Conservation (phyloP, 2,113 vertebrate species). For the Bufo gargarizans region DNA sequence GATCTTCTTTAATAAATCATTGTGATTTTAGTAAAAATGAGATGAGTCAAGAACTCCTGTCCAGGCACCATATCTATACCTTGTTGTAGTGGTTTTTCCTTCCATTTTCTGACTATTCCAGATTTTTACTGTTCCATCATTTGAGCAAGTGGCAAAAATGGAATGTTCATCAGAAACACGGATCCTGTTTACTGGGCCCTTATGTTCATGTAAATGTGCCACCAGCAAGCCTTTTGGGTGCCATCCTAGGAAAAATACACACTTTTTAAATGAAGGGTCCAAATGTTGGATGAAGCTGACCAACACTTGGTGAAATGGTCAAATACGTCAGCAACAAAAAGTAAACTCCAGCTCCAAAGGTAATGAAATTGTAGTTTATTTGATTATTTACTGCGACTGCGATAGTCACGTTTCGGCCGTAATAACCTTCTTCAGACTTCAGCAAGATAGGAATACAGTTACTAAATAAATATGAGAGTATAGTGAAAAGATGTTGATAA, state of each 20-base stretch:
- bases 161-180: slow-evolving; percentile 93
- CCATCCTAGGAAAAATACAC: slow-evolving; percentile 79
- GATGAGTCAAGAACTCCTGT: background rate
- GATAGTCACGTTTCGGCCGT: too few species aligned
- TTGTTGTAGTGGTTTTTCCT: slow-evolving; percentile 96
- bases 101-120: slow-evolving; percentile 99
- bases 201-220: slow-evolving; percentile 97
- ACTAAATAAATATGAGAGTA: too few species aligned
- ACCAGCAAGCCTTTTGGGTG: slow-evolving; percentile 93
- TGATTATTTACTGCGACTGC: too few species aligned
- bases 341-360: too few species aligned
- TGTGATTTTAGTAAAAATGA: too few species aligned
- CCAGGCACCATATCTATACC: slow-evolving; percentile 69
- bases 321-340: too few species aligned
- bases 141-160: slow-evolving; percentile 96
- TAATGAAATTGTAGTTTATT: too few species aligned
- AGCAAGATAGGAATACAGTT: too few species aligned
- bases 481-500: too few species aligned
- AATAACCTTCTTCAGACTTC: too few species aligned
- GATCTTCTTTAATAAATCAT: too few species aligned
- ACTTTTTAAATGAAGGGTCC: background rate
- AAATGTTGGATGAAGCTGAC: background rate
- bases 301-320: background rate
- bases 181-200: slow-evolving; percentile 92
- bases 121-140: slow-evolving; percentile 95